phyloP scores from a whole-genome alignment of 2,797 vertebrate species.

The Coregonus ussuriensis region DNA sequence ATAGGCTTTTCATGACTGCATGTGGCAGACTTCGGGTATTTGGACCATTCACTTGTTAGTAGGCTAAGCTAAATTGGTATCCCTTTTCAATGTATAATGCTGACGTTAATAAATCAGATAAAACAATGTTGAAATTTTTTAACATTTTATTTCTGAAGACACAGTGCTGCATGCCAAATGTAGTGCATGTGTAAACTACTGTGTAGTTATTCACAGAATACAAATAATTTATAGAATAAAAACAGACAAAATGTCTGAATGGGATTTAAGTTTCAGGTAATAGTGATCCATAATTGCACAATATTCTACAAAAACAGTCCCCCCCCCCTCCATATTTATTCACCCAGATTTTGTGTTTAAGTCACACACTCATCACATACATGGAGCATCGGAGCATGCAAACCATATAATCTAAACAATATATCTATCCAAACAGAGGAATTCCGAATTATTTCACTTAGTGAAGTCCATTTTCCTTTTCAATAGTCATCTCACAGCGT shows the following conservation, averaged over 20 bases:
- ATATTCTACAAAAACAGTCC: not conserved
- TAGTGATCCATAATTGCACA: not conserved
- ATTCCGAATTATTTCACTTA: not conserved
- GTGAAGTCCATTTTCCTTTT: not conserved
- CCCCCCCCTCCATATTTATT: not conserved
- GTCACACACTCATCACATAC: not conserved
- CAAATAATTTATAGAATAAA: conserved; percentile 44
- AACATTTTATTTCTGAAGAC: conserved; percentile 45
- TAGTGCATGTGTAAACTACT: conserved; percentile 26
- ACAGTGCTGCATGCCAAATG: conserved; percentile 41
- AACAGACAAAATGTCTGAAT: conserved; percentile 44
- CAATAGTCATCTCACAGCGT: not conserved
- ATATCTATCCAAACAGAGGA: conserved; percentile 15
- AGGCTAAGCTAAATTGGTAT: not conserved
- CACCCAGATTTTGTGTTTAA: too few relatives aligned
- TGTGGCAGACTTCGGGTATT: not conserved
- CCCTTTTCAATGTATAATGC: not conserved
- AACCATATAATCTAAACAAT: not conserved
- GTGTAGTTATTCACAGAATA: conserved; percentile 64
- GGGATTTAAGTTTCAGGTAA: not conserved
- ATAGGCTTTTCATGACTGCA: not conserved
- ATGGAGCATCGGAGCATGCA: not conserved
- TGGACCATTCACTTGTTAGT: not conserved
- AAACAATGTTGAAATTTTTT: conserved; percentile 5
- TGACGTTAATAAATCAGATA: too few relatives aligned